Conservation (phyloP, 2,888 invertebrate species). For the Stratiomys singularior region DNA sequence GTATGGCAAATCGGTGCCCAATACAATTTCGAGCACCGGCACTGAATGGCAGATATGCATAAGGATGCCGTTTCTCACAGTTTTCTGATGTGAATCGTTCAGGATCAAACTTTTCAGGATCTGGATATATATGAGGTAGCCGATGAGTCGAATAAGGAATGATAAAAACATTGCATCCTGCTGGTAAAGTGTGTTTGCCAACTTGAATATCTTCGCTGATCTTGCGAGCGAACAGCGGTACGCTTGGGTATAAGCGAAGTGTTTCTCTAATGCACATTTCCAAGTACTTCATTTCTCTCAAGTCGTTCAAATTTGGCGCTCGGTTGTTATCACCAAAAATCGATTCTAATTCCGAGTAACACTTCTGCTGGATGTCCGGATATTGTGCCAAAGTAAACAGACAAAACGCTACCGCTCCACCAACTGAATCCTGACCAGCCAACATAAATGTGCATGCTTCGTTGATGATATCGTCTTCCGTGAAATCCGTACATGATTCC, state of each 20-base stretch:
- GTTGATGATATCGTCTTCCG: constrained; percentile 70
- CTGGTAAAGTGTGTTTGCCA: constrained; percentile 67
- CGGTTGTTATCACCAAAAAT: constrained; percentile 66
- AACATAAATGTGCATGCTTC: constrained; percentile 74
- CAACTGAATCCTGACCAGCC: constrained; percentile 73
- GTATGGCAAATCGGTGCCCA: constrained; percentile 70
- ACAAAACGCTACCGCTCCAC: constrained; percentile 69
- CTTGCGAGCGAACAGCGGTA: constrained; percentile 63
- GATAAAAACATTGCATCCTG: constrained; percentile 69
- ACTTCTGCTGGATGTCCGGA: constrained; percentile 66
- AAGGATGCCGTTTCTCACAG: constrained; percentile 68
- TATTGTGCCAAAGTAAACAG: constrained; percentile 69
- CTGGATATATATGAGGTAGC: constrained; percentile 68
- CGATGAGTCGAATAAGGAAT: constrained; percentile 70
- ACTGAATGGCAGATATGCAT: constrained; percentile 71
- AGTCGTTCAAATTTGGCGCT: constrained; percentile 68
- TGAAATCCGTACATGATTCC: constrained; percentile 67
- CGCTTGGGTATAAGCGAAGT: constrained; percentile 67
- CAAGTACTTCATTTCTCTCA: constrained; percentile 73
- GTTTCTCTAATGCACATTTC: constrained; percentile 78
- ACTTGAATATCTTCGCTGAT: constrained; percentile 63
- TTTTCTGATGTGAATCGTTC: constrained; percentile 69
- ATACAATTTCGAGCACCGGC: constrained; percentile 70
- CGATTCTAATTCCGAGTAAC: constrained; percentile 66
- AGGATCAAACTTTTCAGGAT: constrained; percentile 70